Percentiles rank a stretch among this genome's conserved stretches.
phyloP scores from a whole-genome alignment of 2,113 vertebrate species.

The Pagrus major region DNA sequence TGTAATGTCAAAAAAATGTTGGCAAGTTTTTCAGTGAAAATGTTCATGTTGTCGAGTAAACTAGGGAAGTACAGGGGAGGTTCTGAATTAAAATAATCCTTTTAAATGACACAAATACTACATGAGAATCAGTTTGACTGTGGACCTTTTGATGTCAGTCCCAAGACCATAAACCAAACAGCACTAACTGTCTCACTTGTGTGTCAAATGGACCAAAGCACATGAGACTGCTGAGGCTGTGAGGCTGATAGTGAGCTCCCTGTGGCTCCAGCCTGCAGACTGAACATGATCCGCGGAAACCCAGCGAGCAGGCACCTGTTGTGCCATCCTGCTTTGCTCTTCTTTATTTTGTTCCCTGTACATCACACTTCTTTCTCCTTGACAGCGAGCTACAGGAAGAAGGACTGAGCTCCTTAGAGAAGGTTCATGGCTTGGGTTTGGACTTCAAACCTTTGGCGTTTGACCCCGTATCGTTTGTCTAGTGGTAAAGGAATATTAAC shows the following conservation, averaged over 20 bases:
- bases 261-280: conserved; percentile 17
- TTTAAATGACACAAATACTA: neutral
- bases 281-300: conserved; percentile 27
- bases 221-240: conserved; percentile 37
- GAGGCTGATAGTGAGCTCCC: conserved; percentile 27
- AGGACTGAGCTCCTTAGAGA: neutral
- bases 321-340: conserved; percentile 53
- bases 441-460: conserved; percentile 44
- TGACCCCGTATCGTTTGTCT: conserved; percentile 34
- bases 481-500: neutral
- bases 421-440: conserved; percentile 19
- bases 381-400: neutral
- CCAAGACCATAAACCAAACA: conserved; percentile 35
- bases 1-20: neutral
- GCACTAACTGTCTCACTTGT: conserved; percentile 35
- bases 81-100: neutral
- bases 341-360: conserved; percentile 33
- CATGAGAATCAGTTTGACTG: neutral
- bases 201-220: conserved; percentile 31
- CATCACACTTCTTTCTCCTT: conserved; percentile 15
- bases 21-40: neutral
- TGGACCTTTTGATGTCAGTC: conserved; percentile 14
- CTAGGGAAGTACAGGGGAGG: neutral
- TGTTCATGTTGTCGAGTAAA: neutral
- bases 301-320: conserved; percentile 76